Evolutionary conservation across 2,797 vertebrate genomes (phyloP).

Genomic region (Microctenopoma lineatum): DNA sequence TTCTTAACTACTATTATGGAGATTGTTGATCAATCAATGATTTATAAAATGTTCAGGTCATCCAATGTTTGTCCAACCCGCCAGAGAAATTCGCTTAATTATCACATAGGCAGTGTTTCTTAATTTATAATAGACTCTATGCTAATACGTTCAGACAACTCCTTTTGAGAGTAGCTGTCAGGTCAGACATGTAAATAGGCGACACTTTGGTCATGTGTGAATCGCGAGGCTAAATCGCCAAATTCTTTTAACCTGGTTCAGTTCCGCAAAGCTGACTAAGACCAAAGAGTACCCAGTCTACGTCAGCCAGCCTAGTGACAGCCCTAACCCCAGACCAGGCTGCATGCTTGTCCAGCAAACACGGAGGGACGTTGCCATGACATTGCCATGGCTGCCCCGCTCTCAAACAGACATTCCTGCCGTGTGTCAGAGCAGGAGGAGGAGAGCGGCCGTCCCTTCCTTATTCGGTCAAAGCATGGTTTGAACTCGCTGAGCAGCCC

Average conservation of each 20-base stretch:
- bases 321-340: conserved; percentile 12
- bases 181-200: no score
- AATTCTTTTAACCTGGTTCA: not conserved
- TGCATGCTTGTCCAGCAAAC: conserved; percentile 46
- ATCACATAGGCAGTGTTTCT: no score
- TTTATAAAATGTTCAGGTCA: no score
- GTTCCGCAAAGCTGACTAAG: not conserved
- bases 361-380: conserved; percentile 51
- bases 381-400: conserved; percentile 54
- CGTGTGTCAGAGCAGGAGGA: conserved; percentile 58
- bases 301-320: not conserved
- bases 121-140: no score
- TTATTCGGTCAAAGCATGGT: conserved; percentile 83
- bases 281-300: not conserved
- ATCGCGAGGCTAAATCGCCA: not conserved
- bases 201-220: no score
- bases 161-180: no score
- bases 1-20: no score
- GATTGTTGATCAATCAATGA: no score
- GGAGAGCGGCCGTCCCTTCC: conserved; percentile 69
- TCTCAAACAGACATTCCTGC: conserved; percentile 72
- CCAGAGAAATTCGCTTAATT: no score
- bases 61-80: no score
- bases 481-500: conserved; percentile 71
- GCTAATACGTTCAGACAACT: no score